Evolutionary conservation across 2,888 invertebrate genomes (phyloP).

Genomic region (Pyrrhia umbra): DNA sequence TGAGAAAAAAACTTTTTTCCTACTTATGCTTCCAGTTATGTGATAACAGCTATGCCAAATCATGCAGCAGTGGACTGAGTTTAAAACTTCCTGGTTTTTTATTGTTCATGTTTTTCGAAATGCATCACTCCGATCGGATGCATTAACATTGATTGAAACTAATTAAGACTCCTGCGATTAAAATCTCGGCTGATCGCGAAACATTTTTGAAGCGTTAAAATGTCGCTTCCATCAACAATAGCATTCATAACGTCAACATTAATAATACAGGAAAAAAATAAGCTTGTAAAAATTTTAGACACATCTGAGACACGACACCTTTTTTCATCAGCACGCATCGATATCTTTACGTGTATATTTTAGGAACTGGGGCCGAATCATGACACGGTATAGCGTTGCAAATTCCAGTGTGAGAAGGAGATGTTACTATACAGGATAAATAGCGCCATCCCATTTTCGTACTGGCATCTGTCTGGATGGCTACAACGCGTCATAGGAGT

Average conservation of each 20-base stretch:
- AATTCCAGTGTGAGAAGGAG: neutral
- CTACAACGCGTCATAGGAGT: too few relatives aligned
- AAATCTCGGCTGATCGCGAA: neutral
- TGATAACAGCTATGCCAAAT: too few relatives aligned
- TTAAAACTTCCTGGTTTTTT: neutral
- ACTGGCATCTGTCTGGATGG: too few relatives aligned
- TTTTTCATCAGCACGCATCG: constrained; percentile 23
- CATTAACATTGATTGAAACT: neutral
- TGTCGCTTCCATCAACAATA: neutral
- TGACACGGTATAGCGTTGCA: too few relatives aligned
- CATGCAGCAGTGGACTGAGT: neutral
- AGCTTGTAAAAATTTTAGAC: constrained; percentile 1
- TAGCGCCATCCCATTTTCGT: too few relatives aligned
- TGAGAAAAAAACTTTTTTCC: neutral
- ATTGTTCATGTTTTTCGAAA: neutral
- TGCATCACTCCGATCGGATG: neutral
- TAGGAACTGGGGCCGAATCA: neutral
- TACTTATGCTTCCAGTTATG: too few relatives aligned
- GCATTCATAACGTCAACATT: constrained; percentile 24
- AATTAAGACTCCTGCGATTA: neutral
- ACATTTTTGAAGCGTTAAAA: neutral
- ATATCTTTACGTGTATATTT: constrained; percentile 15
- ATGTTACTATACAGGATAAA: neutral
- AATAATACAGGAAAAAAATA: constrained; percentile 6
- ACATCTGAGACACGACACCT: constrained; percentile 25